Conservation (phyloP, 2,888 invertebrate genomes). For the Chrysodeixis includens region DNA sequence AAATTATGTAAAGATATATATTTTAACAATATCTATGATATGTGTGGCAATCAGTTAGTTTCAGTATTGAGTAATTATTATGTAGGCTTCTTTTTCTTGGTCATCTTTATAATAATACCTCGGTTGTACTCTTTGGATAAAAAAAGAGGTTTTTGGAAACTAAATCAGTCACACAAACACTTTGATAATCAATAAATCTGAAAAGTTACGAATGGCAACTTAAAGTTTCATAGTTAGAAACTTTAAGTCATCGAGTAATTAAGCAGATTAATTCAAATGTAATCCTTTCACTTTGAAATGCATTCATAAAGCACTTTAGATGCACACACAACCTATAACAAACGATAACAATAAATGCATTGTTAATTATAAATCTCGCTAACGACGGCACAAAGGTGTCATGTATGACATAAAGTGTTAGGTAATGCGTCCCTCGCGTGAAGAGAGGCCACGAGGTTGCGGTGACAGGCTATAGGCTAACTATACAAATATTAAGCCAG, state of each 20-base stretch:
- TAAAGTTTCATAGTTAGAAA: too few species aligned
- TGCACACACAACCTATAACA: background rate
- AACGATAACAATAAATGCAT: conserved; percentile 3
- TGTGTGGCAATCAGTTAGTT: background rate
- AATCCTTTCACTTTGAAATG: background rate
- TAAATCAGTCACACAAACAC: too few species aligned
- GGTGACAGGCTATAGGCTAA: conserved; percentile 22
- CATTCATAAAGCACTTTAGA: background rate
- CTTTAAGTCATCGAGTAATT: too few species aligned
- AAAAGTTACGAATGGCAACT: too few species aligned
- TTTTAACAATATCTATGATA: background rate
- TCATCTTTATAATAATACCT: background rate
- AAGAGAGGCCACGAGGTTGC: conserved; percentile 30
- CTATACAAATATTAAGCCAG: background rate
- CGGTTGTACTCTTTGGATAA: too few species aligned
- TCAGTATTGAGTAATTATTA: background rate
- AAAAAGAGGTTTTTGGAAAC: too few species aligned
- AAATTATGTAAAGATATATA: background rate
- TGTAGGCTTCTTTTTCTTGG: background rate
- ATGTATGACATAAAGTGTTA: conserved; percentile 17
- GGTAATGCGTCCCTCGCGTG: background rate
- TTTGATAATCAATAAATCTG: too few species aligned
- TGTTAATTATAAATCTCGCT: conserved; percentile 1
- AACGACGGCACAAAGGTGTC: background rate
- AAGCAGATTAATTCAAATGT: background rate